phyloP scores from a whole-genome alignment of 2,888 invertebrate genomes.

The Eugnorisma glareosa region DNA sequence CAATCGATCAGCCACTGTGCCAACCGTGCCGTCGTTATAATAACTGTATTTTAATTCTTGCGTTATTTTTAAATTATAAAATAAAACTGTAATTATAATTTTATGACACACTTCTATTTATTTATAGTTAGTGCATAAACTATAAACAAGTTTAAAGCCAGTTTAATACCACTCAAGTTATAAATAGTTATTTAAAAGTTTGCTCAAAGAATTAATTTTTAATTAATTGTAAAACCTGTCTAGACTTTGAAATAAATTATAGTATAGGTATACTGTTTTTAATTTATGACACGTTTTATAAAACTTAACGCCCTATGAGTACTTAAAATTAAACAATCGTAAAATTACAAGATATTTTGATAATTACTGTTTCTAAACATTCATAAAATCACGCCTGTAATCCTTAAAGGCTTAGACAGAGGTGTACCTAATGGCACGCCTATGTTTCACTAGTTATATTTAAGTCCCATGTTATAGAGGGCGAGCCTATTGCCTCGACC shows the following conservation, averaged over 20 bases:
- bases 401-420: background rate
- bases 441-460: background rate
- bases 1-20: too few species aligned
- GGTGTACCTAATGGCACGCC: background rate
- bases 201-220: slow-evolving; percentile 3
- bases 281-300: background rate
- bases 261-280: background rate
- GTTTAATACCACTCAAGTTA: background rate
- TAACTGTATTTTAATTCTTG: background rate
- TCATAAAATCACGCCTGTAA: background rate
- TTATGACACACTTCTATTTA: background rate
- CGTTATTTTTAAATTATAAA: background rate
- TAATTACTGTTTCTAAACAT: background rate
- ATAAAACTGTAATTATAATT: background rate
- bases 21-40: background rate
- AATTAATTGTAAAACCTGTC: slow-evolving; percentile 9
- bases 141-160: slow-evolving; percentile 2
- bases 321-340: background rate
- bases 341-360: background rate
- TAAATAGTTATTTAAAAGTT: slow-evolving; percentile 9
- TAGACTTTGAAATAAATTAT: background rate
- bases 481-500: too few species aligned
- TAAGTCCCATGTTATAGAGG: background rate
- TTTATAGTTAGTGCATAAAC: background rate
- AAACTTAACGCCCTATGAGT: background rate